Conservation (phyloP, 2,113 vertebrate species). For the Rhagologus leucostigma region DNA sequence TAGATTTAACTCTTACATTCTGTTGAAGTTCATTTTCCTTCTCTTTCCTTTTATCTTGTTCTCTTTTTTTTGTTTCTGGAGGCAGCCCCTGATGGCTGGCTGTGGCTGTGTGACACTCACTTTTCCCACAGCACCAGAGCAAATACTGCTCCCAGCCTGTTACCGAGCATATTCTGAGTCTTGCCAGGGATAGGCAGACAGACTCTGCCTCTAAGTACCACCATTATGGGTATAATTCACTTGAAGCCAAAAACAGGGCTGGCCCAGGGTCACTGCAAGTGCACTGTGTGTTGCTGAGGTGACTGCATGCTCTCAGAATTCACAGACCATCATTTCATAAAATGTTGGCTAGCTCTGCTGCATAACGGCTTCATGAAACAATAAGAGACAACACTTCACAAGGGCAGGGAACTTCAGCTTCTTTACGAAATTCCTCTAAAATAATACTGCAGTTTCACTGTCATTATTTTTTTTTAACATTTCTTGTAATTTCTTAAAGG, state of each 20-base stretch:
- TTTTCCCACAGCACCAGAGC: background rate
- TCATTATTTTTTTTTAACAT: background rate
- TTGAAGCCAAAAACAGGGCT: background rate
- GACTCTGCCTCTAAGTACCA: background rate
- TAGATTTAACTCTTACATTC: slow-evolving; percentile 4
- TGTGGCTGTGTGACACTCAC: background rate
- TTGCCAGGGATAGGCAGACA: background rate
- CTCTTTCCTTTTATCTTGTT: background rate
- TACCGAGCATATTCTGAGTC: background rate
- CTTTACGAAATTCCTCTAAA: background rate
- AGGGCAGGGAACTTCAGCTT: background rate
- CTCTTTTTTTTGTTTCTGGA: background rate
- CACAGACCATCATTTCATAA: background rate
- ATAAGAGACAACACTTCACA: background rate
- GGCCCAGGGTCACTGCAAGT: background rate
- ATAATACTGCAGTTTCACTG: background rate
- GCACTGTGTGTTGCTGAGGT: background rate
- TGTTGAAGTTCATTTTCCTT: background rate
- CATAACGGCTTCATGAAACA: background rate
- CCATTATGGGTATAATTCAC: background rate
- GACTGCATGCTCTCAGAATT: background rate
- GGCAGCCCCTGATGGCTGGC: background rate
- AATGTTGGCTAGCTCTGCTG: background rate
- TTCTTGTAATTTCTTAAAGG: background rate
- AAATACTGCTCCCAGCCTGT: background rate